Evolutionary conservation across 2,113 vertebrate genomes (phyloP).

Genomic region (Brienomyrus longianalis): DNA sequence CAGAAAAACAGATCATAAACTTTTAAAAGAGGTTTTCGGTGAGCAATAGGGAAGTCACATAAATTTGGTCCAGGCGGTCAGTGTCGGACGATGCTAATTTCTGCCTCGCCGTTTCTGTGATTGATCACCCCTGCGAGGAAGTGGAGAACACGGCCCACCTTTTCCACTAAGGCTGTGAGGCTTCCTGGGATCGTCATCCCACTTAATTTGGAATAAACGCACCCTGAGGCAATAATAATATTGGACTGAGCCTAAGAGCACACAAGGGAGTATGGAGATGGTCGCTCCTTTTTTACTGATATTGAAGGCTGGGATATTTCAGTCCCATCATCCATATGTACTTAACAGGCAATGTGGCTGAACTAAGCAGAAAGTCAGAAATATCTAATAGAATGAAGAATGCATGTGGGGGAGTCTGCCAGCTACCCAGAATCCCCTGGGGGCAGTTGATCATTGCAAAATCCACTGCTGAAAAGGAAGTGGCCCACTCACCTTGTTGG

Average conservation of each 20-base stretch:
- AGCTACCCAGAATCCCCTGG: background rate
- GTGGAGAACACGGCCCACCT: background rate
- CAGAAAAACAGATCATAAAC: background rate
- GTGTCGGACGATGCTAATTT: background rate
- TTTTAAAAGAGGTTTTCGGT: background rate
- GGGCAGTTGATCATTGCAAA: background rate
- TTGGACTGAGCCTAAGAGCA: background rate
- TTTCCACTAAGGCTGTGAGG: background rate
- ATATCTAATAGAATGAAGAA: background rate
- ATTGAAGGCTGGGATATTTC: background rate
- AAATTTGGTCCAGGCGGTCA: background rate
- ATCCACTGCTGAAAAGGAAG: background rate
- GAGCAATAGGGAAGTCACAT: background rate
- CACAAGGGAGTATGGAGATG: background rate
- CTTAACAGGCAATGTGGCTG: background rate
- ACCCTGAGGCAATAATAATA: background rate
- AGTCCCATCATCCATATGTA: background rate
- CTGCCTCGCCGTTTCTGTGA: background rate
- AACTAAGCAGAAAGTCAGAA: background rate
- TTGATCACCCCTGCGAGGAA: background rate
- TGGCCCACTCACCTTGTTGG: conserved; percentile 75
- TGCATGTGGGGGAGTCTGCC: background rate
- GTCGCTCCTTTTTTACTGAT: background rate
- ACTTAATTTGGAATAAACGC: background rate
- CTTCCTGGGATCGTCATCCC: background rate